Percentiles rank a stretch among this genome's conserved stretches.
Evolutionary conservation across 2,113 vertebrate genomes (phyloP).

Genomic region (Bufo bufo): DNA sequence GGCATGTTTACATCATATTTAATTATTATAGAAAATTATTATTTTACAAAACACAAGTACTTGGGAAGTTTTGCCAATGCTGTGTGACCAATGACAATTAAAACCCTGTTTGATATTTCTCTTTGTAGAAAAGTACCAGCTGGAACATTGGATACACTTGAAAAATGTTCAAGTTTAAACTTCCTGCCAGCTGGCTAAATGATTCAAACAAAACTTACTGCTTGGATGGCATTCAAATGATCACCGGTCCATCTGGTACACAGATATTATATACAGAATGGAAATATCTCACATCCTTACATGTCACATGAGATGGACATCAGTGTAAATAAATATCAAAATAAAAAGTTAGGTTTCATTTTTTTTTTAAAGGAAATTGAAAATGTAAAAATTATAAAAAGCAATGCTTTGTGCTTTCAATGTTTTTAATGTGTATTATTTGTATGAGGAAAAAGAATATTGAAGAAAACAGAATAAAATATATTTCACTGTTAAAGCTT

Average conservation of each 20-base stretch:
- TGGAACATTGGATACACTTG: constrained; percentile 53
- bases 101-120: constrained; percentile 44
- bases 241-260: constrained; percentile 54
- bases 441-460: not conserved
- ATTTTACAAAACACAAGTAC: constrained; percentile 40
- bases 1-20: constrained; percentile 34
- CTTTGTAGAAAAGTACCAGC: constrained; percentile 43
- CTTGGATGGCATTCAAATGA: constrained; percentile 55
- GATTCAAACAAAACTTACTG: constrained; percentile 50
- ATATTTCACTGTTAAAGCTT: not conserved
- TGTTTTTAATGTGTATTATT: not conserved
- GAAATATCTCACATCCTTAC: constrained; percentile 10
- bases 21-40: constrained; percentile 54
- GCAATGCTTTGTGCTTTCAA: not conserved
- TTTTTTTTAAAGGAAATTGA: not conserved
- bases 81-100: constrained; percentile 53
- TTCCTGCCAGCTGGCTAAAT: constrained; percentile 53
- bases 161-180: constrained; percentile 46
- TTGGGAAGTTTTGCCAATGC: constrained; percentile 37
- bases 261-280: constrained; percentile 30
- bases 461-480: not conserved
- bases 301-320: constrained; percentile 1
- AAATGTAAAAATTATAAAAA: not conserved
- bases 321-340: not conserved
- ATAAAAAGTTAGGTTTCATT: not conserved